Percentiles rank a stretch among this genome's conserved stretches.
phyloP scores from a whole-genome alignment of 2,888 invertebrate genomes.

The Scaptomyza parva region DNA sequence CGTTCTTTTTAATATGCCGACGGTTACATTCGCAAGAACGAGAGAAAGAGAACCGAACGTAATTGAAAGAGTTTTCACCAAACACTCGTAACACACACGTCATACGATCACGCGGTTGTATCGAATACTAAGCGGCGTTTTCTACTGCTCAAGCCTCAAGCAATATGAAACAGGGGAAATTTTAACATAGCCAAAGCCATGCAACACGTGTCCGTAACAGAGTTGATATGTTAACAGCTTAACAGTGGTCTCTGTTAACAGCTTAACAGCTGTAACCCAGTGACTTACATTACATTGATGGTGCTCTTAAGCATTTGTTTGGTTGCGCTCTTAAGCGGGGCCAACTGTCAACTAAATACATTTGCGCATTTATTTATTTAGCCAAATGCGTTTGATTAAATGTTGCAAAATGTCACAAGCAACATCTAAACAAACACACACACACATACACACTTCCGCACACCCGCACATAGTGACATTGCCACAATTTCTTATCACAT shows the following conservation, averaged over 20 bases:
- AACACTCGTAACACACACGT: conserved; percentile 25
- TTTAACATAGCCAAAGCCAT: conserved; percentile 61
- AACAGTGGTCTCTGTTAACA: conserved; percentile 15
- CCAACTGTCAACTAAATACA: conserved; percentile 32
- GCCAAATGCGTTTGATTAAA: conserved; percentile 66
- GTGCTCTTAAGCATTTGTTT: conserved; percentile 44
- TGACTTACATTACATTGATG: conserved; percentile 31
- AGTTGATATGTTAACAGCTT: background rate
- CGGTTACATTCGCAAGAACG: background rate
- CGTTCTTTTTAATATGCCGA: conserved; percentile 12
- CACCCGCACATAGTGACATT: no score
- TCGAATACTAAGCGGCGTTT: conserved; percentile 32
- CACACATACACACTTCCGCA: no score
- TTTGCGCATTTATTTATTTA: conserved; percentile 57
- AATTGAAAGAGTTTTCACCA: background rate
- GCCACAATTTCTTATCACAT: conserved; percentile 43
- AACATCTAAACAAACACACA: background rate
- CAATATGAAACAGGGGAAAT: conserved; percentile 46
- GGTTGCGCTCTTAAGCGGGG: conserved; percentile 19
- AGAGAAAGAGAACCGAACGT: no score
- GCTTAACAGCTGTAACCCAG: conserved; percentile 42
- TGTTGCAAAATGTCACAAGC: conserved; percentile 45
- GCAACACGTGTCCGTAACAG: conserved; percentile 60
- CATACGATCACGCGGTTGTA: conserved; percentile 40
- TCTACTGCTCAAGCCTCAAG: conserved; percentile 5